Percentiles rank a stretch among this genome's conserved stretches.
Conservation (phyloP, 2,113 vertebrate species). For the Reinhardtius hippoglossoides region DNA sequence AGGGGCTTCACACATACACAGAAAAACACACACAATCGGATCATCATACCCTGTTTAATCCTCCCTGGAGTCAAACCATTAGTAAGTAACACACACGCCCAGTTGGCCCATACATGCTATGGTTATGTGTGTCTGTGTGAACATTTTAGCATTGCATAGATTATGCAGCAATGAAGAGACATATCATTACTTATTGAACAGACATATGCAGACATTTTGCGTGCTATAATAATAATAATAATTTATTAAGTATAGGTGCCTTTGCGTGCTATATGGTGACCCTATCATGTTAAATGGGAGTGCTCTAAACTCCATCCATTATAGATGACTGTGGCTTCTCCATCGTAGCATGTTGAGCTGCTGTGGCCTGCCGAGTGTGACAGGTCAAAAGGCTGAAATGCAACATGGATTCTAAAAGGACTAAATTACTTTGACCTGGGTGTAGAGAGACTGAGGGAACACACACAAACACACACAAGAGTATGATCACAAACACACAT, state of each 20-base stretch:
- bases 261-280: neutral
- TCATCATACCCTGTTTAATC: neutral
- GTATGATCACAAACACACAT: neutral
- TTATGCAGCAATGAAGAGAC: neutral
- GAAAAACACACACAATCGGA: neutral
- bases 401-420: constrained; percentile 31
- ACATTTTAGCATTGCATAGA: neutral
- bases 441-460: neutral
- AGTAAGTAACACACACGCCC: neutral
- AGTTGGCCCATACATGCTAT: neutral
- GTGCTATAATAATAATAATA: too few species aligned
- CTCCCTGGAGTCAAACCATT: neutral
- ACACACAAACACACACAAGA: neutral
- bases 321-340: constrained; percentile 26
- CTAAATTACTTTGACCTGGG: constrained; percentile 25
- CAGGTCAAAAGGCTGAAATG: constrained; percentile 24
- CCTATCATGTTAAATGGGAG: constrained; percentile 28
- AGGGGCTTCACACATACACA: neutral
- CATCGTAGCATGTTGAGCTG: neutral
- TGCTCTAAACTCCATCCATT: constrained; percentile 30
- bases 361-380: neutral
- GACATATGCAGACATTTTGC: neutral
- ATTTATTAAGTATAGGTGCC: too few species aligned
- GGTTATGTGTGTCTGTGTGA: neutral
- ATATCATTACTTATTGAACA: neutral